Evolutionary conservation across 2,888 invertebrate species (phyloP), one percentile per base, ranked within the genome.

Genomic region (Acleris laterana): DNA sequence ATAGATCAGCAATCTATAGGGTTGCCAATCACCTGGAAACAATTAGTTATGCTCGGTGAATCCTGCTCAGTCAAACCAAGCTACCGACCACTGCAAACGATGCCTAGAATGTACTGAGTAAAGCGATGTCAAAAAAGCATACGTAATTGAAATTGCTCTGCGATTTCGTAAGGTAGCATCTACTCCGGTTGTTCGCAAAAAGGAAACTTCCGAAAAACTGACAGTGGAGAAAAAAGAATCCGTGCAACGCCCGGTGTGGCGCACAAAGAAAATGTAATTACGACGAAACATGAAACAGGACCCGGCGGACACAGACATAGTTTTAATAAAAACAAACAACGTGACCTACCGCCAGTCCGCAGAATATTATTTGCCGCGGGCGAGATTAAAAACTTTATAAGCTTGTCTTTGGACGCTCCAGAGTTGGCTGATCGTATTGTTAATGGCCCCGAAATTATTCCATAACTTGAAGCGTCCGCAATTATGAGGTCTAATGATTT

Each of bases 261-360:
- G 70, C 70, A 75, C 79, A 80, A 78, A 78, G 81, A 77, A 80
- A 80, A 80, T 76, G 79, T 77, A 78, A 80, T 80, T 79, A 81
- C 73, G 69, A 69, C 74, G 76, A 77, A 76, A 77, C 77, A 77
- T 73, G 72, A 72, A 70, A 65, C 65, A 68, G 63, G 70, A 63
- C 20, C 49, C 70, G 63, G 42, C 42, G 71, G 69, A 72, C 72
- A 70, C 72, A 69, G 69, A 67, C 64, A 63, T 73, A 76, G 77
- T 76, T 78, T 76, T 73, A 69, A 75, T 71, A 77, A 76, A 75
- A 71, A 72, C 67, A 70, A 51, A 59, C 60, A 50, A 32, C 49
- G 62, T 55, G 62, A 48, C 64, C 64, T 38, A 13, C 28, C 11
- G 53, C 42, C 28, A 28, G 28, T 28, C 32, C 50, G 44, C 48